These are phyloP conservation scores for Neocrepidodera transversa DNA, from an alignment of 2,888 invertebrate species.

Conservation along the genomic window DNA sequence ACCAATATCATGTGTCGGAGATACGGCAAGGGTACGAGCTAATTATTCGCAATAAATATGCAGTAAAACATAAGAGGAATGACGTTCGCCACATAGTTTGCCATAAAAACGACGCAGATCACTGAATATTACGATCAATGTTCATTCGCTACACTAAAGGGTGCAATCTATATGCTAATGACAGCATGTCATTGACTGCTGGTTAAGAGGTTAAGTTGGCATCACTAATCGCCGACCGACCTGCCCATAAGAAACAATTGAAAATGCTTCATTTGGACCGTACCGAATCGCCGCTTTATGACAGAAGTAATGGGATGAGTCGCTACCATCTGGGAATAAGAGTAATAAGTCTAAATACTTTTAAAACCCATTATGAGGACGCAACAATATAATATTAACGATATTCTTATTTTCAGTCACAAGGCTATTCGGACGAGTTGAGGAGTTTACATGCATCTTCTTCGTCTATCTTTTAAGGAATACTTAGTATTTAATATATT, in stretches of 20 bases:
- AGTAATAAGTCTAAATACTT: slow-evolving; percentile 34
- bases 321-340: slow-evolving; percentile 46
- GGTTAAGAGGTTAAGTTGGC: slow-evolving; percentile 58
- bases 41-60: slow-evolving; percentile 58
- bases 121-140: slow-evolving; percentile 53
- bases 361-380: slow-evolving; percentile 24
- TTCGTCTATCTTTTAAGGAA: too few species aligned
- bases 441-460: too few species aligned
- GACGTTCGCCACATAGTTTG: slow-evolving; percentile 50
- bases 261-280: slow-evolving; percentile 44
- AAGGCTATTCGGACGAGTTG: too few species aligned
- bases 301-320: slow-evolving; percentile 42
- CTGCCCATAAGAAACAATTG: slow-evolving; percentile 48
- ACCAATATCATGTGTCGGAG: slow-evolving; percentile 24
- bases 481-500: too few species aligned
- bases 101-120: slow-evolving; percentile 53
- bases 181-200: slow-evolving; percentile 50
- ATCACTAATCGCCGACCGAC: slow-evolving; percentile 52
- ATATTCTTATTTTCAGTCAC: neutral
- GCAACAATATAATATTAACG: neutral
- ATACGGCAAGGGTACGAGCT: slow-evolving; percentile 41
- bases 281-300: slow-evolving; percentile 46
- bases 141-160: slow-evolving; percentile 55
- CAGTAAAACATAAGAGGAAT: slow-evolving; percentile 54
- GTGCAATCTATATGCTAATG: slow-evolving; percentile 61